phyloP scores from a whole-genome alignment of 2,113 vertebrate species.

The Dasyurus viverrinus region DNA sequence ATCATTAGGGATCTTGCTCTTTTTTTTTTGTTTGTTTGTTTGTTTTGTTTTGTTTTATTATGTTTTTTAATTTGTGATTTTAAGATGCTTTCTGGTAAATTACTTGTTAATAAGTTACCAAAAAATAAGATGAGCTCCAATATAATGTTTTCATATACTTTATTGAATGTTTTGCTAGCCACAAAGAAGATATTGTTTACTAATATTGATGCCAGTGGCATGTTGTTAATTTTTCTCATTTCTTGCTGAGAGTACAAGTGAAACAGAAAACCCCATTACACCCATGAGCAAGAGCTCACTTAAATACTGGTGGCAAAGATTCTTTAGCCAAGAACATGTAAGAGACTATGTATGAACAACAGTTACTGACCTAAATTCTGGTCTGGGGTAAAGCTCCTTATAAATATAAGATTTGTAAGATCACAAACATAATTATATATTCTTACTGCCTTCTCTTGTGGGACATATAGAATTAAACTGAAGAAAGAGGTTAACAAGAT shows the following conservation, averaged over 20 bases:
- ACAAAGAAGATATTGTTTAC: slow-evolving; percentile 62
- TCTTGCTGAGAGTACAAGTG: slow-evolving; percentile 66
- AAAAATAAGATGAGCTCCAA: slow-evolving; percentile 57
- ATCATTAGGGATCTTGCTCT: slow-evolving; percentile 67
- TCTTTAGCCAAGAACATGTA: slow-evolving; percentile 67
- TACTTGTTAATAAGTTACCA: slow-evolving; percentile 71
- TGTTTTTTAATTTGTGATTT: slow-evolving; percentile 59
- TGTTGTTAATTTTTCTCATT: slow-evolving; percentile 53
- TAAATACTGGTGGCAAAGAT: slow-evolving; percentile 77
- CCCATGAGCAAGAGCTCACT: not conserved
- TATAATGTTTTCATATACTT: slow-evolving; percentile 69
- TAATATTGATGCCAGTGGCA: slow-evolving; percentile 64
- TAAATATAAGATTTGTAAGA: slow-evolving; percentile 64
- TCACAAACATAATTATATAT: slow-evolving; percentile 64
- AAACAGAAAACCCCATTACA: slow-evolving; percentile 76
- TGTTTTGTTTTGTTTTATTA: slow-evolving; percentile 37
- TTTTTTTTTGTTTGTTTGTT: slow-evolving; percentile 39
- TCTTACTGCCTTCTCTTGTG: slow-evolving; percentile 66
- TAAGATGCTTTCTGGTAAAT: slow-evolving; percentile 69
- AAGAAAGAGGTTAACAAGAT: slow-evolving; percentile 53
- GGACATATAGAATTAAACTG: slow-evolving; percentile 63
- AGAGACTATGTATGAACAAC: slow-evolving; percentile 75
- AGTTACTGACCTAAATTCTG: slow-evolving; percentile 45
- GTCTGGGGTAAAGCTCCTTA: slow-evolving; percentile 64
- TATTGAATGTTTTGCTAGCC: slow-evolving; percentile 72